Evolutionary conservation across 2,113 vertebrate genomes (phyloP).

Genomic region (Malurus cyaneus): DNA sequence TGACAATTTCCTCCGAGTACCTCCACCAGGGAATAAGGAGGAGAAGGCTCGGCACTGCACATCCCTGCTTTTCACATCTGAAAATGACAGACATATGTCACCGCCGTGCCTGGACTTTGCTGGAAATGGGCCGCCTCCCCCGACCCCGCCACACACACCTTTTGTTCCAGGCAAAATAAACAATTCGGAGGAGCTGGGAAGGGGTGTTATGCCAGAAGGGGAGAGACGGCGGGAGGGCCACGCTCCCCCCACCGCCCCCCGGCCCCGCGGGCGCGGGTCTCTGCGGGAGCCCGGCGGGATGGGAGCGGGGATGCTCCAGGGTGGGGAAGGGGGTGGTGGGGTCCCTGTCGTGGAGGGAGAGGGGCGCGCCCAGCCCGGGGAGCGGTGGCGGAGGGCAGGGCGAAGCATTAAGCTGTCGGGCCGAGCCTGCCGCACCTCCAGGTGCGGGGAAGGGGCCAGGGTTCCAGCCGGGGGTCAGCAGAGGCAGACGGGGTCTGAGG

Average conservation of each 20-base stretch:
- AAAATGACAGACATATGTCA: slow-evolving; percentile 10
- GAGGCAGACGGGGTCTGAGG: neutral
- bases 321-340: too few species aligned
- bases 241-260: neutral
- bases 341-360: neutral
- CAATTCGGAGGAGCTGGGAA: neutral
- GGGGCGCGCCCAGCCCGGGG: neutral
- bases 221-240: neutral
- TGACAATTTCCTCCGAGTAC: neutral
- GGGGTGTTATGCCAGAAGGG: neutral
- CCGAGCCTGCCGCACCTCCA: neutral
- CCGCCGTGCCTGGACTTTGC: neutral
- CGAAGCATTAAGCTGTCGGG: neutral
- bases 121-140: neutral
- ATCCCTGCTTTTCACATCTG: neutral
- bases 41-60: neutral
- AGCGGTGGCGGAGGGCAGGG: neutral
- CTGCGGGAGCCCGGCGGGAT: neutral
- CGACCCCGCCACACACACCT: neutral
- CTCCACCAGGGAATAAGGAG: neutral
- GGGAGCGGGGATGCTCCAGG: neutral
- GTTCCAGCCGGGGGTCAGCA: neutral
- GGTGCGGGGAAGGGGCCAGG: neutral
- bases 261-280: neutral
- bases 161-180: slow-evolving; percentile 40